A percentile compares a stretch with the other conserved stretches of the same genome.
These are phyloP conservation scores for Gymnodraco acuticeps DNA, from an alignment of 2,797 vertebrate genomes.

Conservation along the genomic window DNA sequence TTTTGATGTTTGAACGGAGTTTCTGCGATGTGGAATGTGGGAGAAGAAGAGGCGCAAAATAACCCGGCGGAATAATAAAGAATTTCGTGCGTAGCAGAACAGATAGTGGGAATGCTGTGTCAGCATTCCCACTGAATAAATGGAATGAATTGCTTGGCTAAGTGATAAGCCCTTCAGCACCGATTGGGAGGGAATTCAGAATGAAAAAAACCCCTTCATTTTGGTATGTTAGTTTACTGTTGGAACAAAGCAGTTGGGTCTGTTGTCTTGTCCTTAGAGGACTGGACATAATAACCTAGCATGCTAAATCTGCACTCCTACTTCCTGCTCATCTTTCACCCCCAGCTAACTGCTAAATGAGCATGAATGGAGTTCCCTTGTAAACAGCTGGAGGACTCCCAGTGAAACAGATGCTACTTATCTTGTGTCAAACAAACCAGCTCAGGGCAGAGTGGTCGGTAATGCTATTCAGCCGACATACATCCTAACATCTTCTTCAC, in stretches of 20 bases:
- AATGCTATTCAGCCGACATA: constrained; percentile 31
- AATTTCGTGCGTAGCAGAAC: too few species aligned
- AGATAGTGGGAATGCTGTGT: too few species aligned
- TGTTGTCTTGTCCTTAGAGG: not conserved
- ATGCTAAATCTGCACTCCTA: constrained; percentile 18
- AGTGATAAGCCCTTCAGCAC: not conserved
- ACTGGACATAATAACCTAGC: not conserved
- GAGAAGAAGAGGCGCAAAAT: too few species aligned
- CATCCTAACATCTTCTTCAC: constrained; percentile 14
- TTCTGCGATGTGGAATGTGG: too few species aligned
- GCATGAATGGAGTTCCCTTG: constrained; percentile 16
- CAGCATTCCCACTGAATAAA: too few species aligned
- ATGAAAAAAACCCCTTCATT: not conserved
- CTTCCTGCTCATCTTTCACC: constrained; percentile 2
- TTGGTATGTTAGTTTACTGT: not conserved
- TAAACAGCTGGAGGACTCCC: constrained; percentile 44
- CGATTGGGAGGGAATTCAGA: not conserved
- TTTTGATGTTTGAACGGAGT: too few species aligned
- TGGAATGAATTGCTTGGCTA: not conserved
- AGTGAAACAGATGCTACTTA: constrained; percentile 44
- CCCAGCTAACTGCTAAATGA: constrained; percentile 4
- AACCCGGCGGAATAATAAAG: too few species aligned
- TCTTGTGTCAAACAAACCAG: constrained; percentile 40
- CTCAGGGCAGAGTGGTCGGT: constrained; percentile 30
- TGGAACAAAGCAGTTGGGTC: not conserved